These are phyloP conservation scores for Branchipolynoe longqiensis DNA, from an alignment of 2,888 invertebrate species.

Conservation along the genomic window DNA sequence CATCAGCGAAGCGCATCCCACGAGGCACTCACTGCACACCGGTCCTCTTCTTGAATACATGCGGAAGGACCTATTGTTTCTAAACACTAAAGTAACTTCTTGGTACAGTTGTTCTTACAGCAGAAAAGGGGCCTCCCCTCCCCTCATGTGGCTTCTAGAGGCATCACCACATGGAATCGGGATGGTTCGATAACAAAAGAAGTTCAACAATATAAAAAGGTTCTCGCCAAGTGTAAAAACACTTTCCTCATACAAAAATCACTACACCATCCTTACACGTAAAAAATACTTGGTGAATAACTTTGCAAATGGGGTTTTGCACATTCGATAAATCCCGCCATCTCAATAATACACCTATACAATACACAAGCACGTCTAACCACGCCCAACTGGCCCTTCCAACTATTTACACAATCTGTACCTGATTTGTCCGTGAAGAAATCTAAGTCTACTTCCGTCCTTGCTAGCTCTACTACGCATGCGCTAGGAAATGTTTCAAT, in stretches of 20 bases:
- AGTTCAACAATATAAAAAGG: slow-evolving; percentile 58
- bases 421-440: slow-evolving; percentile 58
- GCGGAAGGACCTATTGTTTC: slow-evolving; percentile 24
- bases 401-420: slow-evolving; percentile 58
- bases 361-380: slow-evolving; percentile 44
- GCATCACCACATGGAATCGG: slow-evolving; percentile 49
- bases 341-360: slow-evolving; percentile 56
- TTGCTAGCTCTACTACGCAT: slow-evolving; percentile 42
- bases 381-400: slow-evolving; percentile 47
- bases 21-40: background rate
- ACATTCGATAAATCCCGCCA: slow-evolving; percentile 55
- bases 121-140: slow-evolving; percentile 36
- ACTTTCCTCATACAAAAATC: slow-evolving; percentile 53
- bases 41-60: background rate
- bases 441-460: slow-evolving; percentile 53
- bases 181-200: slow-evolving; percentile 45
- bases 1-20: background rate
- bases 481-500: slow-evolving; percentile 55
- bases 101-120: background rate
- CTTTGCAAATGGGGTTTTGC: slow-evolving; percentile 61
- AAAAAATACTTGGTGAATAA: slow-evolving; percentile 58
- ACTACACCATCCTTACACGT: slow-evolving; percentile 51
- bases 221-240: slow-evolving; percentile 1
- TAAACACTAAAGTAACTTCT: slow-evolving; percentile 3
- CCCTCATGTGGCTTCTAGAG: slow-evolving; percentile 18